phyloP scores from a whole-genome alignment of 2,797 vertebrate genomes.

The Clarias platycephalus region DNA sequence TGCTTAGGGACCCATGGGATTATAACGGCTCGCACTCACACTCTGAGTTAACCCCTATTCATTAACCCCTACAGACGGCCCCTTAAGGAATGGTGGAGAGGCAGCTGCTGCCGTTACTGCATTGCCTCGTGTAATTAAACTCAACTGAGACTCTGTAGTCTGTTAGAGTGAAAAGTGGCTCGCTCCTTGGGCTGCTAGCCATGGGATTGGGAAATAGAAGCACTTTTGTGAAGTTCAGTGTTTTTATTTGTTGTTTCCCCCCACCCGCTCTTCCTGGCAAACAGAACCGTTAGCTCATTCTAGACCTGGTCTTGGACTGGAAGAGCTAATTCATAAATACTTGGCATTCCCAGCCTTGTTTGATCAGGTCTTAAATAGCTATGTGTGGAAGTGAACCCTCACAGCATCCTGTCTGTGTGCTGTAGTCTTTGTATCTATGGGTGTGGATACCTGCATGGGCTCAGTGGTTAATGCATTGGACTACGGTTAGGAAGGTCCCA shows the following conservation, averaged over 20 bases:
- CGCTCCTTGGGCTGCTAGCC: constrained; percentile 9
- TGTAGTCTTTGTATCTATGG: neutral
- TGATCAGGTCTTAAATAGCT: constrained; percentile 3
- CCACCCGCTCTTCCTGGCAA: neutral
- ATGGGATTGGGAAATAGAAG: constrained; percentile 13
- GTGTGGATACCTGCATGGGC: neutral
- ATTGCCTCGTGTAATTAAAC: constrained; percentile 76
- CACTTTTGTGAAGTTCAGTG: constrained; percentile 26
- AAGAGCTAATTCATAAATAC: neutral
- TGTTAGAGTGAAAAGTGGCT: constrained; percentile 24
- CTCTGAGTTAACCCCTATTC: constrained; percentile 80
- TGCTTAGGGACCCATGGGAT: constrained; percentile 60
- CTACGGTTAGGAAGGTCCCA: too few relatives aligned
- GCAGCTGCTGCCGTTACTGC: constrained; percentile 74
- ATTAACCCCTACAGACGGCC: constrained; percentile 80
- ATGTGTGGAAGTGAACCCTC: neutral
- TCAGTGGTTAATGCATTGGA: too few relatives aligned
- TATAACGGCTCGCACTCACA: constrained; percentile 73
- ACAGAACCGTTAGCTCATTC: constrained; percentile 12
- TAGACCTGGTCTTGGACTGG: neutral
- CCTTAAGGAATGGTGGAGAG: constrained; percentile 58
- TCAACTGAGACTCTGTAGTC: constrained; percentile 44
- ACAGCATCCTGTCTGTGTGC: neutral
- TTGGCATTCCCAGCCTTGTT: neutral
- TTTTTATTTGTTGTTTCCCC: constrained; percentile 5